These are phyloP conservation scores for Philantomba maxwellii DNA, from an alignment of 2,113 vertebrate species.

Conservation along the genomic window DNA sequence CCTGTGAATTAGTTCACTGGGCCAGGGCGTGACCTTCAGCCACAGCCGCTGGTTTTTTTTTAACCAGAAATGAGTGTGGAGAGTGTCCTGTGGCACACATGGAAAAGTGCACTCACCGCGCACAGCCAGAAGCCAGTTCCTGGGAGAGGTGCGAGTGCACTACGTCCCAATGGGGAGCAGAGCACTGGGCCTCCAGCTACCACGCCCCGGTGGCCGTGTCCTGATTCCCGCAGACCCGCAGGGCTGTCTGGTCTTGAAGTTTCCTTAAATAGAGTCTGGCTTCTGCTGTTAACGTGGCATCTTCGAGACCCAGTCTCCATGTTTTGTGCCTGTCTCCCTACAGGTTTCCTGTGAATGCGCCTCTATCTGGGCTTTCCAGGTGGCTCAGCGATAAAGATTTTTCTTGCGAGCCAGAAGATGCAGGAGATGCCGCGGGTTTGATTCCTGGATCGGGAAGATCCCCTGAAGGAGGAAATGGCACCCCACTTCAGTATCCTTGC, in stretches of 20 bases:
- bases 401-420: not conserved
- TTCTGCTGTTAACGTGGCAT: not conserved
- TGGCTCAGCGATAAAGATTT: not conserved
- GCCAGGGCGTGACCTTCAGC: not conserved
- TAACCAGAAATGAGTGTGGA: not conserved
- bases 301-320: not conserved
- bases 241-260: not conserved
- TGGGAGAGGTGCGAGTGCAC: rapidly evolving
- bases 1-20: not conserved
- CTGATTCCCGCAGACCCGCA: rapidly evolving
- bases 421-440: not conserved
- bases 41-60: not conserved
- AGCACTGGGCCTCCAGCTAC: not conserved
- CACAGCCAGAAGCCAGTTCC: not conserved
- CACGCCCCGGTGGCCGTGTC: not conserved
- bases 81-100: not conserved
- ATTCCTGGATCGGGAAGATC: not conserved
- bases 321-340: not conserved
- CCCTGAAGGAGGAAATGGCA: not conserved
- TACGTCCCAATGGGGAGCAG: rapidly evolving
- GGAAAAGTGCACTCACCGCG: not conserved
- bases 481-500: rapidly evolving
- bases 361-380: not conserved
- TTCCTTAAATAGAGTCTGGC: not conserved
- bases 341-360: not conserved